Evolutionary conservation across 2,888 invertebrate genomes (phyloP).

Genomic region (Trachelus iudaicus): DNA sequence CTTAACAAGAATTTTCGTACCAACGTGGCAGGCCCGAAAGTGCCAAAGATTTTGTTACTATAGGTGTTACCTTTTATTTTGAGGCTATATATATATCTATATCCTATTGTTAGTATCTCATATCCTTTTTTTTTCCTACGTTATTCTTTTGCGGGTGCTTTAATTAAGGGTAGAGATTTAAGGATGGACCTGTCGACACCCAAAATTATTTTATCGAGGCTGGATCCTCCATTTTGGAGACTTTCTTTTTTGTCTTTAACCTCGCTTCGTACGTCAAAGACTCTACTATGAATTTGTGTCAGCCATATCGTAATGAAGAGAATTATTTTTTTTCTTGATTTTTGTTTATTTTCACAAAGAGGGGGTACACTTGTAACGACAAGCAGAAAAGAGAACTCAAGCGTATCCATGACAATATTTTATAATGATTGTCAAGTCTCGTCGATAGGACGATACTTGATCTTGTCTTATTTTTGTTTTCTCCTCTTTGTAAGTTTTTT

Average conservation of each 20-base stretch:
- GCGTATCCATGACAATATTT: constrained; percentile 44
- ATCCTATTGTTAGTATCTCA: background rate
- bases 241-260: background rate
- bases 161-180: background rate
- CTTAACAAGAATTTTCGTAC: background rate
- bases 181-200: background rate
- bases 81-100: background rate
- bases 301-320: background rate
- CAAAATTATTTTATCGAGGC: background rate
- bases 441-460: constrained; percentile 8
- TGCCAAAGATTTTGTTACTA: background rate
- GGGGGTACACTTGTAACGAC: background rate
- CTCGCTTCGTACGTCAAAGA: background rate
- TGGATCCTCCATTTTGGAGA: background rate
- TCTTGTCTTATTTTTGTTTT: background rate
- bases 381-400: constrained; percentile 6
- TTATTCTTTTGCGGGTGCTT: background rate
- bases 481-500: background rate
- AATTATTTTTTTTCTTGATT: background rate
- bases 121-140: background rate
- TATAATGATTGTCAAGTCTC: constrained; percentile 21
- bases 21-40: background rate
- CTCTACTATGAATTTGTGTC: background rate
- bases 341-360: background rate
- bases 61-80: background rate